These are phyloP conservation scores for Lacerta viridis DNA, from an alignment of 2,797 vertebrate species.

Conservation along the genomic window DNA sequence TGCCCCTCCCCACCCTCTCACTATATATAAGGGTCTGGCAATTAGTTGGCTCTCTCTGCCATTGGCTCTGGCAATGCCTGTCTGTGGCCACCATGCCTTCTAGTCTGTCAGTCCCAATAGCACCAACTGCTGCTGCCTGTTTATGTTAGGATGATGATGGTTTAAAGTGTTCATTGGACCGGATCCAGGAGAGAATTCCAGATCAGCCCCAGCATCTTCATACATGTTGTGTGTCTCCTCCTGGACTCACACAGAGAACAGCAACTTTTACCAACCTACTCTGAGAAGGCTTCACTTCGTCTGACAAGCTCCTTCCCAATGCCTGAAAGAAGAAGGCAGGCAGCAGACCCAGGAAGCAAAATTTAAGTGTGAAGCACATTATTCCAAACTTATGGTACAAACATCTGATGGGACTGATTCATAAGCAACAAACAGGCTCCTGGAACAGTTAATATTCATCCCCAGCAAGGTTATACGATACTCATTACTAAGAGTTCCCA, in stretches of 20 bases:
- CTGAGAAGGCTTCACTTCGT: background rate
- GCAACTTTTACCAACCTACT: background rate
- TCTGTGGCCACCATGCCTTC: no score
- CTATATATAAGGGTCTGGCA: no score
- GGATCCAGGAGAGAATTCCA: background rate
- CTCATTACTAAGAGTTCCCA: background rate
- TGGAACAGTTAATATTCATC: background rate
- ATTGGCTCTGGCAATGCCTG: no score
- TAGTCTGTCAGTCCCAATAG: no score
- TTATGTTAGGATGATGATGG: no score
- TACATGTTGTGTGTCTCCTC: background rate
- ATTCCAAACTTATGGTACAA: background rate
- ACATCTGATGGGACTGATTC: constrained; percentile 11
- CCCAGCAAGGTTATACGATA: background rate
- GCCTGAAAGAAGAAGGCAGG: background rate
- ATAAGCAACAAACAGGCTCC: constrained; percentile 20
- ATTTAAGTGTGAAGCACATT: constrained; percentile 11
- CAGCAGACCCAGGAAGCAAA: background rate
- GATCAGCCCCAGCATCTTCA: background rate
- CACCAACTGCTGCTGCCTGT: no score
- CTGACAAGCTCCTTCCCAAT: background rate
- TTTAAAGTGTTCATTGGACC: background rate
- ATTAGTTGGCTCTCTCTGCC: no score
- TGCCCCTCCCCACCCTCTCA: no score
- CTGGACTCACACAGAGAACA: background rate